phyloP scores from a whole-genome alignment of 2,113 vertebrate genomes.

The Thomomys bottae region DNA sequence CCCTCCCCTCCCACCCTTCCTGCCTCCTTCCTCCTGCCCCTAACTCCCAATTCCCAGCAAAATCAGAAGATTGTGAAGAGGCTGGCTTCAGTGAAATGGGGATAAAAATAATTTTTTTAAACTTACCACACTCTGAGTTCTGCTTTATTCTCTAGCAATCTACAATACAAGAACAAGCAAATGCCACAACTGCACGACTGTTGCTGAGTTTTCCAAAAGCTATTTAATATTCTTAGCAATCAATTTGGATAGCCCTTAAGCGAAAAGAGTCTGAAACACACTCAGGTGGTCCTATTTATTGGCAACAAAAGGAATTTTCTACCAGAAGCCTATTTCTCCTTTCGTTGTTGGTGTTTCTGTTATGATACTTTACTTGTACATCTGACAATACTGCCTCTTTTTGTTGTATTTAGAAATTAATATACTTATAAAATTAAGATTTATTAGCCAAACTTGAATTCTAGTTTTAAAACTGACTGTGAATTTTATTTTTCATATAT shows the following conservation, averaged over 20 bases:
- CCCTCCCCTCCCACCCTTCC: background rate
- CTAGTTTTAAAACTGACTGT: slow-evolving; percentile 90
- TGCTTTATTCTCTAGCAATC: slow-evolving; percentile 87
- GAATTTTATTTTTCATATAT: slow-evolving; percentile 91
- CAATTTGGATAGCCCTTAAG: slow-evolving; percentile 83
- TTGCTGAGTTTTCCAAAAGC: slow-evolving; percentile 84
- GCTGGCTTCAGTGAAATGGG: slow-evolving; percentile 85
- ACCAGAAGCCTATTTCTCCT: slow-evolving; percentile 87
- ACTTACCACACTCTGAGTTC: slow-evolving; percentile 82
- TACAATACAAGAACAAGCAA: slow-evolving; percentile 84
- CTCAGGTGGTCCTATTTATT: slow-evolving; percentile 94
- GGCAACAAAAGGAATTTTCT: slow-evolving; percentile 89
- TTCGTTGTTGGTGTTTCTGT: slow-evolving; percentile 83
- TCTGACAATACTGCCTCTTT: slow-evolving; percentile 87
- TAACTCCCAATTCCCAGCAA: slow-evolving; percentile 77
- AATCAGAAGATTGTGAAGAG: slow-evolving; percentile 87
- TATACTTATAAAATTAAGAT: slow-evolving; percentile 85
- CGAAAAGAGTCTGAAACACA: slow-evolving; percentile 87
- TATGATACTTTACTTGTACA: slow-evolving; percentile 86
- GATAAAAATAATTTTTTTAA: slow-evolving; percentile 77
- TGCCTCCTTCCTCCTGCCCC: slow-evolving; percentile 2
- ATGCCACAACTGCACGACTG: slow-evolving; percentile 83
- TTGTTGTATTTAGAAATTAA: slow-evolving; percentile 87
- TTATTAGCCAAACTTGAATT: slow-evolving; percentile 91
- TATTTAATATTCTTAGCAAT: slow-evolving; percentile 84